Conservation (phyloP, 2,888 invertebrate genomes). For the Ennomos erosarius region DNA sequence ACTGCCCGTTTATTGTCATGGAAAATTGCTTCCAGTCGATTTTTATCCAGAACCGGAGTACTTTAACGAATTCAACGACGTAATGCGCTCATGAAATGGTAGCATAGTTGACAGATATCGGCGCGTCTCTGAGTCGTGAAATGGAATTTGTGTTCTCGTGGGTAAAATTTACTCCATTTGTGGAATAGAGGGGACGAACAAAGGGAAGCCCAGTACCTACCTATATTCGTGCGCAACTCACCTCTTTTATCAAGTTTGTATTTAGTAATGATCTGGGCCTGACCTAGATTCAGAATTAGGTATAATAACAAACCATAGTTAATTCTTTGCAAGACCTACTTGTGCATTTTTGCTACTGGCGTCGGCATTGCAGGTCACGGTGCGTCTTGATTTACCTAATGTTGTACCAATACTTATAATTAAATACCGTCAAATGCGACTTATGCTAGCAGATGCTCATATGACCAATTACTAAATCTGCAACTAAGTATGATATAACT, state of each 20-base stretch:
- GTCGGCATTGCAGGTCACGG: no score
- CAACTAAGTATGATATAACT: no score
- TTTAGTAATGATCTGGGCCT: constrained; percentile 17
- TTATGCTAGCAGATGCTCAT: no score
- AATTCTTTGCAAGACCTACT: no score
- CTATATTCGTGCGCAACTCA: constrained; percentile 16
- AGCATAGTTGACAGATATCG: constrained; percentile 51
- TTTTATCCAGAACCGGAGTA: constrained; percentile 37
- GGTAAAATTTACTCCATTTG: constrained; percentile 47
- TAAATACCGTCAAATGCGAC: no score
- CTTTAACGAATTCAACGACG: constrained; percentile 32
- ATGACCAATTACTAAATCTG: no score
- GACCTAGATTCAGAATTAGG: constrained; percentile 8
- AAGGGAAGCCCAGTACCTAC: constrained; percentile 6
- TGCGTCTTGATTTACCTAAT: no score
- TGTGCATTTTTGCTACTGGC: no score
- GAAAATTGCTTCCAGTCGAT: constrained; percentile 41
- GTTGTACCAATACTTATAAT: no score
- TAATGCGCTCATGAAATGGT: constrained; percentile 42
- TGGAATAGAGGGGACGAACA: constrained; percentile 32
- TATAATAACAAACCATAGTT: no score
- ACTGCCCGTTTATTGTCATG: constrained; percentile 32
- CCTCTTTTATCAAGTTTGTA: constrained; percentile 23
- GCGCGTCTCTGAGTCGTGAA: constrained; percentile 43
- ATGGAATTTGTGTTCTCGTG: constrained; percentile 49